Conservation (phyloP, 2,888 invertebrate genomes). For the Caprella mutica region DNA sequence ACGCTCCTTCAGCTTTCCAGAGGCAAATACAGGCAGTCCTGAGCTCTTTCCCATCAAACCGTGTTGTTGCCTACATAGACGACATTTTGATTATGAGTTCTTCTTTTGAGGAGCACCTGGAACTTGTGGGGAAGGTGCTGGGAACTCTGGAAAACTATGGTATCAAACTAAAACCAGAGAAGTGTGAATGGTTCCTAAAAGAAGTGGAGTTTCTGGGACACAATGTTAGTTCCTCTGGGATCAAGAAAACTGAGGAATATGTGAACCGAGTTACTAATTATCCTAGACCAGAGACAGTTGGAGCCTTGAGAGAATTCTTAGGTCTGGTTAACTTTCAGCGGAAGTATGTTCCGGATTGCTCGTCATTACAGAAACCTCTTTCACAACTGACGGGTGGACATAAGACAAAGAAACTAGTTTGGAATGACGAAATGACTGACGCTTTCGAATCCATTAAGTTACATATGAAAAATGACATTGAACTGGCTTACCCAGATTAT, state of each 20-base stretch:
- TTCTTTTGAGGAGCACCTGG: background rate
- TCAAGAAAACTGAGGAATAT: background rate
- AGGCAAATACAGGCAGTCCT: background rate
- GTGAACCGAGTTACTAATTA: background rate
- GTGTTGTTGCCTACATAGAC: background rate
- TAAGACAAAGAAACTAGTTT: background rate
- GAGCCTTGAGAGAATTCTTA: background rate
- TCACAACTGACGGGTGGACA: background rate
- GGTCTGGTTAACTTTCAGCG: background rate
- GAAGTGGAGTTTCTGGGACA: slow-evolving; percentile 1
- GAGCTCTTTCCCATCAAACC: background rate
- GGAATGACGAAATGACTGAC: background rate
- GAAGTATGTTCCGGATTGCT: background rate
- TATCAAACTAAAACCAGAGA: background rate
- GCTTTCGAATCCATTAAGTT: background rate
- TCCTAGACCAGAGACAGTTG: background rate
- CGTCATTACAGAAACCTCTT: background rate
- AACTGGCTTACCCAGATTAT: background rate
- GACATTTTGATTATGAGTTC: slow-evolving; percentile 2
- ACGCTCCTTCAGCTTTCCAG: slow-evolving; percentile 3
- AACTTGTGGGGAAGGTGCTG: background rate
- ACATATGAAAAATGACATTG: background rate
- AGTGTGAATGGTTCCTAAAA: slow-evolving; percentile 8
- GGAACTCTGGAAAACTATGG: background rate
- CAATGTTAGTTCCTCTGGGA: background rate